Conservation (phyloP, 2,888 invertebrate genomes). For the Xanthia icteritia region DNA sequence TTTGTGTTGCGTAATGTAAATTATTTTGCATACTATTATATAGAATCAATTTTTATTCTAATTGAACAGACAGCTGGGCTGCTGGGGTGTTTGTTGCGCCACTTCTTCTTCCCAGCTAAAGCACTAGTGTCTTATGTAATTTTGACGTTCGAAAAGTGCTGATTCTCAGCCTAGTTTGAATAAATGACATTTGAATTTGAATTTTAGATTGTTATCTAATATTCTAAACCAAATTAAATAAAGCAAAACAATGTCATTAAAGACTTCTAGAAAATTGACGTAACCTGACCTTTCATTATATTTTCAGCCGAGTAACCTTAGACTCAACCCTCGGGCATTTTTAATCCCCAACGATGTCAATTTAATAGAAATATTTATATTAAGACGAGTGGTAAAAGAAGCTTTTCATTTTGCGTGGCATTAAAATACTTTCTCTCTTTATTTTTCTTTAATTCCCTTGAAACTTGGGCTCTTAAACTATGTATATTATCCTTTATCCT, state of each 20-base stretch:
- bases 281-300: conserved; percentile 13
- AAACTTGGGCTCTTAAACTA: neutral
- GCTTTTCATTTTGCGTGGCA: neutral
- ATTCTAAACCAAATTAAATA: too few species aligned
- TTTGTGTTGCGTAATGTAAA: too few species aligned
- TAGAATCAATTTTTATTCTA: too few species aligned
- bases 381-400: neutral
- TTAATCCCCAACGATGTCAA: conserved; percentile 8
- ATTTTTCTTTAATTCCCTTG: conserved; percentile 22
- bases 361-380: conserved; percentile 29
- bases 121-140: too few species aligned
- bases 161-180: too few species aligned
- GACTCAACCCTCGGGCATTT: conserved; percentile 5
- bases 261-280: neutral
- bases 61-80: too few species aligned
- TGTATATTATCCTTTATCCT: conserved; percentile 9
- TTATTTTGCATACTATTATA: too few species aligned
- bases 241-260: neutral
- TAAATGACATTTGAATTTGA: too few species aligned
- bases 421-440: conserved; percentile 23
- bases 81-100: too few species aligned
- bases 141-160: too few species aligned
- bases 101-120: too few species aligned
- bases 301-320: conserved; percentile 15
- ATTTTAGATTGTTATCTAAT: too few species aligned